These are phyloP conservation scores for Salpingus planirostris DNA, from an alignment of 2,888 invertebrate species.

Conservation along the genomic window DNA sequence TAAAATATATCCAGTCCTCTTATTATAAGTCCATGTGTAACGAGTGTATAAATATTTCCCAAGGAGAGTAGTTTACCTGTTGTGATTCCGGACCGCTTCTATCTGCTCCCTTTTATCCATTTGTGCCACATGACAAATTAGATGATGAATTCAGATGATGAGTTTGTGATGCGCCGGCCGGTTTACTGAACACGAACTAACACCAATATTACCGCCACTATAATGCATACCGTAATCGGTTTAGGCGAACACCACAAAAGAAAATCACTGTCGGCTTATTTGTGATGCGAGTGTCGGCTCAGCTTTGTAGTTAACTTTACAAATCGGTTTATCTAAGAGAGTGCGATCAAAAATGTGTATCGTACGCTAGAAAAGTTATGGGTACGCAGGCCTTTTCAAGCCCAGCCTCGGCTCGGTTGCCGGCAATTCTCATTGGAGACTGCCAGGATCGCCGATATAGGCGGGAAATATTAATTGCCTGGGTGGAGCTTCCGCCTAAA, in stretches of 20 bases:
- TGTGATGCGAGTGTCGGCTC: slow-evolving; percentile 17
- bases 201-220: slow-evolving; percentile 7
- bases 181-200: slow-evolving; percentile 5
- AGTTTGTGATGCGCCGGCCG: slow-evolving; percentile 4
- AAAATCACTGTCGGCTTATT: slow-evolving; percentile 14
- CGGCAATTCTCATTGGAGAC: slow-evolving; percentile 21
- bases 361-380: slow-evolving; percentile 20
- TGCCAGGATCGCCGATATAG: slow-evolving; percentile 15
- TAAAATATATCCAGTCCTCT: slow-evolving; percentile 8
- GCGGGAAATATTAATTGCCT: slow-evolving; percentile 19
- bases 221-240: slow-evolving; percentile 5
- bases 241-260: too few species aligned
- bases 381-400: slow-evolving; percentile 22
- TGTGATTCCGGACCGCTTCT: slow-evolving; percentile 8
- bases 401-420: slow-evolving; percentile 17
- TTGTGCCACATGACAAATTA: slow-evolving; percentile 14
- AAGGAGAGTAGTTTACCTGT: too few species aligned
- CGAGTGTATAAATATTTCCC: too few species aligned
- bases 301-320: slow-evolving; percentile 21
- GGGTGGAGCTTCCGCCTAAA: slow-evolving; percentile 16
- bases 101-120: slow-evolving; percentile 11
- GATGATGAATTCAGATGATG: slow-evolving; percentile 6
- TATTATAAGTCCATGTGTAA: slow-evolving; percentile 1
- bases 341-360: slow-evolving; percentile 25
- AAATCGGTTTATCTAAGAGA: slow-evolving; percentile 26